A percentile compares a stretch with the other conserved stretches of the same genome.
These are phyloP conservation scores for Melanerpes aurifrons DNA, from an alignment of 2,113 vertebrate species.

Conservation along the genomic window DNA sequence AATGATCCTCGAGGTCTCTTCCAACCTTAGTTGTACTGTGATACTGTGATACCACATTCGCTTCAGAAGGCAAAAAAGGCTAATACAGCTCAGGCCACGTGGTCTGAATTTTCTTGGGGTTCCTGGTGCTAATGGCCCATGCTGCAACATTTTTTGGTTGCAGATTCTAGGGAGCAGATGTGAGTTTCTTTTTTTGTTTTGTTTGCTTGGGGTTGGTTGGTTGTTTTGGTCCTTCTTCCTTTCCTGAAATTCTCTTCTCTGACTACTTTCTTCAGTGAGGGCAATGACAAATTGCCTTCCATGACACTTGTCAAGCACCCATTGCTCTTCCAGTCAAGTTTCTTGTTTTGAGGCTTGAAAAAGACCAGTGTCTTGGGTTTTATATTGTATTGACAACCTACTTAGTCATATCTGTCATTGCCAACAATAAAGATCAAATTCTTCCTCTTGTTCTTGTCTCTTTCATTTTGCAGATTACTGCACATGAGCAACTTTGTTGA, in stretches of 20 bases:
- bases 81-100: neutral
- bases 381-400: neutral
- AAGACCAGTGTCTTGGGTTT: neutral
- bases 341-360: neutral
- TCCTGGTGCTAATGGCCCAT: neutral
- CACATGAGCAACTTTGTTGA: neutral
- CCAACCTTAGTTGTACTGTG: too few relatives aligned
- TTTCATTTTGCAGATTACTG: neutral
- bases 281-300: neutral
- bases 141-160: neutral
- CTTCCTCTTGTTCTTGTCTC: neutral
- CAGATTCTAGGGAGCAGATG: neutral
- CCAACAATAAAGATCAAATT: neutral
- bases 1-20: too few relatives aligned
- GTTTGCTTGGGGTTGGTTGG: neutral
- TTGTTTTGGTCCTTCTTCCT: neutral
- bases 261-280: neutral
- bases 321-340: neutral
- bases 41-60: neutral
- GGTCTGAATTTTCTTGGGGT: neutral
- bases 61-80: neutral
- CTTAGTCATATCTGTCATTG: neutral
- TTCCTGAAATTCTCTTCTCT: neutral
- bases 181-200: too few relatives aligned
- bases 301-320: neutral